phyloP scores from a whole-genome alignment of 2,888 invertebrate species.

The Ischnus inquisitorius region DNA sequence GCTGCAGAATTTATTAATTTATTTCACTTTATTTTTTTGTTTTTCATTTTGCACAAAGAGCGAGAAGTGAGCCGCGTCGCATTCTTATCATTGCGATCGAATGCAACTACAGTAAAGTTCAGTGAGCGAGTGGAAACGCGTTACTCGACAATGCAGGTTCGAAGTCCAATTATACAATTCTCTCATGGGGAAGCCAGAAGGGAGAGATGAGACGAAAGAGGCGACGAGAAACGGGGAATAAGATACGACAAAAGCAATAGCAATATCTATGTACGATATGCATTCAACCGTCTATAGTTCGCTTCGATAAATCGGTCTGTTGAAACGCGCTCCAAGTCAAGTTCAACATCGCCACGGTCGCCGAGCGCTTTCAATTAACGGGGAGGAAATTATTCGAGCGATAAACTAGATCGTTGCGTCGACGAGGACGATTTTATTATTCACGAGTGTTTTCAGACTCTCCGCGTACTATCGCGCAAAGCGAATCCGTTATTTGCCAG shows the following conservation, averaged over 20 bases:
- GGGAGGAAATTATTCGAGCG: slow-evolving; percentile 3
- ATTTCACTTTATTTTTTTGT: too few relatives aligned
- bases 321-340: neutral
- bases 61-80: too few relatives aligned
- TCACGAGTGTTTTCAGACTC: neutral
- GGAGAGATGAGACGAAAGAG: neutral
- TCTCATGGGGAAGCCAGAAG: neutral
- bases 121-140: too few relatives aligned
- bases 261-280: neutral
- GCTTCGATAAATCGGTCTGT: slow-evolving; percentile 1
- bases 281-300: neutral
- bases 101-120: too few relatives aligned
- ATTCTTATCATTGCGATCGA: too few relatives aligned
- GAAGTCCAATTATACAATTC: neutral
- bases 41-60: too few relatives aligned
- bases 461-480: neutral
- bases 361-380: neutral
- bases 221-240: neutral
- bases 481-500: neutral
- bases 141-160: neutral
- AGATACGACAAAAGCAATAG: neutral
- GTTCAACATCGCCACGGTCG: slow-evolving; percentile 1
- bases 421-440: neutral
- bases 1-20: too few relatives aligned
- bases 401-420: neutral